A percentile compares a stretch with the other conserved stretches of the same genome.
phyloP scores from a whole-genome alignment of 2,888 invertebrate species.

The Fabriciana adippe region DNA sequence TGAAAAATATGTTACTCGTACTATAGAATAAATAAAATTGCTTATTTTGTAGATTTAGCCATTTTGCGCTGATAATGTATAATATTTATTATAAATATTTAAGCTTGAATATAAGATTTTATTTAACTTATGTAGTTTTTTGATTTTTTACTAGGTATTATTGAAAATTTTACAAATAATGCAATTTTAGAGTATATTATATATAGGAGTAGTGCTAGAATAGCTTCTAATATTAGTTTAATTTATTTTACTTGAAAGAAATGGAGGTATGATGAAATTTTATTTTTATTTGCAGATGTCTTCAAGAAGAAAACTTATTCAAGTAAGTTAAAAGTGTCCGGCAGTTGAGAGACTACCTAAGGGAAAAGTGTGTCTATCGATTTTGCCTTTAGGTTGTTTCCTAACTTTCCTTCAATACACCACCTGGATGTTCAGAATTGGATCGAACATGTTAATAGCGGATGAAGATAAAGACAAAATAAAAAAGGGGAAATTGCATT shows the following conservation, averaged over 20 bases:
- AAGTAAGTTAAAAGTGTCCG: slow-evolving; percentile 6
- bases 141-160: not conserved
- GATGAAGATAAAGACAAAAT: no score
- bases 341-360: slow-evolving; percentile 8
- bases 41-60: no score
- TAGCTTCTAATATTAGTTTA: slow-evolving; percentile 6
- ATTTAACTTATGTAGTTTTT: not conserved
- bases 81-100: no score
- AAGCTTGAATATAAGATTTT: no score
- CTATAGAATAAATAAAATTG: no score
- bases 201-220: slow-evolving; percentile 6
- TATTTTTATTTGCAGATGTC: slow-evolving; percentile 19
- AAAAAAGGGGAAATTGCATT: no score
- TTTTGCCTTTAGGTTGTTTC: slow-evolving; percentile 15
- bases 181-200: slow-evolving; percentile 2
- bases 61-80: no score
- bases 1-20: no score
- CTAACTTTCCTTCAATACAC: no score
- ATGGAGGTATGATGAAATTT: not conserved
- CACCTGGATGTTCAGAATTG: no score
- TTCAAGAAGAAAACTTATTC: slow-evolving; percentile 7
- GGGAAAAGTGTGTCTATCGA: not conserved
- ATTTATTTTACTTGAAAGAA: not conserved
- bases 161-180: not conserved
- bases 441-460: no score